A percentile compares a stretch with the other conserved stretches of the same genome.
Evolutionary conservation across 2,888 invertebrate species (phyloP).

Genomic region (Phasia obesa): DNA sequence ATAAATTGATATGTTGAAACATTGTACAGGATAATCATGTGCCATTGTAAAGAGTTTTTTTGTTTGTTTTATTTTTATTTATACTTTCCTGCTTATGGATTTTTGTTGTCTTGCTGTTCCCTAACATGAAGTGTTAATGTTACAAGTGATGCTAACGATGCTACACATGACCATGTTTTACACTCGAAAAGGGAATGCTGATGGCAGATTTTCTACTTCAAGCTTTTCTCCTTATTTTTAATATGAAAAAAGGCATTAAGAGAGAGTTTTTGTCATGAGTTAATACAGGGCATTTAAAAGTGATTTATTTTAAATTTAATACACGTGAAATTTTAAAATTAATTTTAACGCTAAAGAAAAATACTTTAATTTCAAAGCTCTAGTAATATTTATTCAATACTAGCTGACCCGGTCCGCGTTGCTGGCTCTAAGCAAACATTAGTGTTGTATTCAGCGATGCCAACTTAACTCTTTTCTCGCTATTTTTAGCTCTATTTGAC

Average conservation of each 20-base stretch:
- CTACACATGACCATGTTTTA: slow-evolving; percentile 43
- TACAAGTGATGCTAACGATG: slow-evolving; percentile 71
- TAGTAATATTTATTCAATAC: too few relatives aligned
- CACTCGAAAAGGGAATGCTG: slow-evolving; percentile 16
- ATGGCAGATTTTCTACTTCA: slow-evolving; percentile 16
- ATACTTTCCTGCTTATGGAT: too few relatives aligned
- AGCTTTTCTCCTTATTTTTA: not conserved
- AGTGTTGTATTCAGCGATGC: too few relatives aligned
- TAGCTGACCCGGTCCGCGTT: too few relatives aligned
- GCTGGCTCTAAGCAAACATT: too few relatives aligned
- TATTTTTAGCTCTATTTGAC: too few relatives aligned
- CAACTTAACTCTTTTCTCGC: too few relatives aligned
- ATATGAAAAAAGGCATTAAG: not conserved
- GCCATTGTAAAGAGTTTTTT: slow-evolving; percentile 16
- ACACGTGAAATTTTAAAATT: not conserved
- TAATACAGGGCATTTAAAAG: slow-evolving; percentile 54
- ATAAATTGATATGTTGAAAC: slow-evolving; percentile 8
- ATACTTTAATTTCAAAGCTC: too few relatives aligned
- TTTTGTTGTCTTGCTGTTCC: slow-evolving; percentile 6
- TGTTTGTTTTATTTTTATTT: slow-evolving; percentile 27
- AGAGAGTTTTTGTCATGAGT: slow-evolving; percentile 26
- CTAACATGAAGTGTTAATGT: slow-evolving; percentile 72
- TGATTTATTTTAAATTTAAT: slow-evolving; percentile 46
- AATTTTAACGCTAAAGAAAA: too few relatives aligned
- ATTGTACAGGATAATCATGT: slow-evolving; percentile 42